Evolutionary conservation across 2,888 invertebrate species (phyloP), one percentile per base, ranked within the genome.

Genomic region (Drosophila macrospina): DNA sequence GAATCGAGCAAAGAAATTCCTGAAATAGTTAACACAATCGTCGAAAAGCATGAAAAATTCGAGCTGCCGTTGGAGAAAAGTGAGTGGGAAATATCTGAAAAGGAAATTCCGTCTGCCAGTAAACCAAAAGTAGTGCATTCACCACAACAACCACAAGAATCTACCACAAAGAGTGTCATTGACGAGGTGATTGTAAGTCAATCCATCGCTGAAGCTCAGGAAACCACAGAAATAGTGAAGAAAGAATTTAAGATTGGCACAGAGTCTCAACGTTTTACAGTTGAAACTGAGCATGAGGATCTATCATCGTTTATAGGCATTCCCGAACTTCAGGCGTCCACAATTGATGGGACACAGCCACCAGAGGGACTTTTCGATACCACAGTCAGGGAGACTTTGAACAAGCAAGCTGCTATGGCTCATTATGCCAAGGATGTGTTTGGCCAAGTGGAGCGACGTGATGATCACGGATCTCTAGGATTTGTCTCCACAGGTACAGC

Each of bases 231-330:
- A 91, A 94, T 95, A 44, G 95, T 95, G 0, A 95, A 95, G 90
- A 95, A 93, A 1, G 95, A 96, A 89, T 96, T 96, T 85, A 95
- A 95, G 86, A 95, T 96, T 59, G 95, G 94, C 90, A 91, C 94
- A 88, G 92, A 94, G 47, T 93, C 94, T 20, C 93, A 93, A 10
- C 57, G 61, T 6, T 65, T 82, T 24, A 13, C 52, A 5, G 26
- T 54, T 13, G 54, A 39, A 0, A 20, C 15, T 24, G 88, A 79
- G 2, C 32, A 11, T 15, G 86, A 86, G 1, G 90, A 90, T 63
- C 74, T 91, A 11, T 90, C 90, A 1, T 87, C 91, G 0, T 90
- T 90, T 57, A 90, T 90, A 34, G 90, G 90, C 6, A 78, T 90
- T 61, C 91, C 90, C 1, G 90, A 90, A 26, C 47, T 81, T 36